These are phyloP conservation scores for Montipora cactus DNA, from an alignment of 64 coral and sea anemone genomes.

Conservation along the genomic window DNA sequence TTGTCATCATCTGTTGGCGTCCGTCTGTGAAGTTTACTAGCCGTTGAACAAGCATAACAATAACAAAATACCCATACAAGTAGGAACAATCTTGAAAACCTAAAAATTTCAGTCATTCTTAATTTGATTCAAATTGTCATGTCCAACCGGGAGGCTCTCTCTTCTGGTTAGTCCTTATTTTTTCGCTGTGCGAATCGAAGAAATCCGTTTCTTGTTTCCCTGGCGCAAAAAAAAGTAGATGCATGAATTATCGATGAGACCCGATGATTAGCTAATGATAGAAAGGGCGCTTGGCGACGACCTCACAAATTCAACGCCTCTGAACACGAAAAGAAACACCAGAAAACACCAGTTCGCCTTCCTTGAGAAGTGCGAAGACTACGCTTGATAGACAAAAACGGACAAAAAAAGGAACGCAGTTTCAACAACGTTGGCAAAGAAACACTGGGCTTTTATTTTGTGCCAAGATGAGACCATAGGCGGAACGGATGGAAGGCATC, in stretches of 20 bases:
- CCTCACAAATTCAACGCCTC: background rate
- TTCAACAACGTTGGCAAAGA: too few species aligned
- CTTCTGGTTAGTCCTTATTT: background rate
- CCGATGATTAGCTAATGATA: constrained; percentile 32
- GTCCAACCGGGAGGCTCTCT: background rate
- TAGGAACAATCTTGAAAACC: background rate
- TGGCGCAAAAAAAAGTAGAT: background rate
- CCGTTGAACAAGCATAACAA: constrained; percentile 2
- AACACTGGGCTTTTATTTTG: too few species aligned
- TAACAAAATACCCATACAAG: constrained; percentile 14
- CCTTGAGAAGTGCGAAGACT: too few species aligned
- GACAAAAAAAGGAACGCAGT: too few species aligned
- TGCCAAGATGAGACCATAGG: too few species aligned
- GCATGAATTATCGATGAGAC: constrained; percentile 17
- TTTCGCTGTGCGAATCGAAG: background rate
- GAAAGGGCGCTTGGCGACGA: background rate
- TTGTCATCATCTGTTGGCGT: constrained; percentile 19
- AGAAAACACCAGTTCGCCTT: constrained; percentile 13
- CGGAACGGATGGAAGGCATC: too few species aligned
- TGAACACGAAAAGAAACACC: constrained; percentile 29
- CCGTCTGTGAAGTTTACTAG: constrained; percentile 3
- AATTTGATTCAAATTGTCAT: constrained; percentile 13
- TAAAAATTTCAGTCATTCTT: constrained; percentile 3
- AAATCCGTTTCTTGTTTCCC: background rate
- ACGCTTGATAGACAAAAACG: too few species aligned